Base-by-base conservation (phyloP, 2,797 vertebrate genomes). In the Ciconia nigra region DNA sequence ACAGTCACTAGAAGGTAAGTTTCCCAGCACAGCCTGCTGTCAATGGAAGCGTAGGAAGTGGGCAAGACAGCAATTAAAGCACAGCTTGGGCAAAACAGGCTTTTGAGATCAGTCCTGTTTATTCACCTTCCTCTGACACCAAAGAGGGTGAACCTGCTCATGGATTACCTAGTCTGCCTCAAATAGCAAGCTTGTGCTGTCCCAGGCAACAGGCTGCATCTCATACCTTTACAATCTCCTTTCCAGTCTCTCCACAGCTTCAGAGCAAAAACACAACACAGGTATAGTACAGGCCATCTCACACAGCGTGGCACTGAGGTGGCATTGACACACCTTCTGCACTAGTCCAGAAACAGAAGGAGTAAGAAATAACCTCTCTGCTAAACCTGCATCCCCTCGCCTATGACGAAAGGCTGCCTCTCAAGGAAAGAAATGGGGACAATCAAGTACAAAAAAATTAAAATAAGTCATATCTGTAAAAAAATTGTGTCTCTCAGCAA, bases 41-140 rank as follows among this genome's bases (percentile, higher is more conserved):
- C n/a, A 77, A 15, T 9, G 2, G n/a, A 70, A 66, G 17, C 0
- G 0, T 2, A 80, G 37, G 20, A 82, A 92, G 46, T 7, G 5
- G 11, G 22, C 9, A 44, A 82, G 58, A 39, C 39, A 82, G 49
- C 24, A 46, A 47, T n/a, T 63, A 71, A 90, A 83, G 39, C 31
- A 55, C 11, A 83, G 35, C 44, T 33, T 31, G 17, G 76, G 74
- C 19, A 49, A 49, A 54, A 29, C 11, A 57, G 37, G 61, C 41
- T 70, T 85, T 63, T 42, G 61, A 57, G 15, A 67, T 66, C 42
- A 66, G 52, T 16, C 33, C 76, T 62, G 4, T 42, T 80, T 52
- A 59, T 67, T 63, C 24, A 59, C 21, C 19, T 67, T 54, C 35
- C 73, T 74, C 66, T 54, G 26, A 62, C 29, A 71, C 26, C 9